phyloP scores from a whole-genome alignment of 2,113 vertebrate species.

The Solea senegalensis region DNA sequence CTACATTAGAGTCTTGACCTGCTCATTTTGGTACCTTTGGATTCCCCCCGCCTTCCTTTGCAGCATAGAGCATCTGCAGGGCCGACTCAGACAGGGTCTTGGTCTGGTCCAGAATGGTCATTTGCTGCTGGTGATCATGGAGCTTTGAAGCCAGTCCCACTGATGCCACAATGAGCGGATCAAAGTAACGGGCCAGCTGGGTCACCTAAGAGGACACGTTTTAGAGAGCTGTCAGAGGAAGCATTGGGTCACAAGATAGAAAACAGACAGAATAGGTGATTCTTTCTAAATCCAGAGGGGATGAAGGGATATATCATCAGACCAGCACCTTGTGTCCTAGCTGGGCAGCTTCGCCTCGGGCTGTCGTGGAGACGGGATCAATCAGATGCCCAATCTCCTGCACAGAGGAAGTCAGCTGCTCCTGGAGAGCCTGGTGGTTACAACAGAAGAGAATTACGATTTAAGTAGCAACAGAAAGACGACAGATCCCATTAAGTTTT shows the following conservation, averaged over 20 bases:
- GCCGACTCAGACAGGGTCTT: constrained; percentile 97
- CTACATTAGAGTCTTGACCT: not conserved
- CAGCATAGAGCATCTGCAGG: constrained; percentile 96
- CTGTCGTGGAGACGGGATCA: constrained; percentile 92
- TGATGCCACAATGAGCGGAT: constrained; percentile 91
- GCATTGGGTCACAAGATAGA: constrained; percentile 25
- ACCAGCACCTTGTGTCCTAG: constrained; percentile 94
- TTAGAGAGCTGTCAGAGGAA: constrained; percentile 24
- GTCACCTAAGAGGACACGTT: constrained; percentile 84
- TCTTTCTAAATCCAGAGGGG: constrained; percentile 44
- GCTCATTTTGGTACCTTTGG: constrained; percentile 86
- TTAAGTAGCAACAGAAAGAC: constrained; percentile 50
- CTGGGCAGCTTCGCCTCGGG: constrained; percentile 95
- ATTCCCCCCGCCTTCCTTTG: constrained; percentile 98
- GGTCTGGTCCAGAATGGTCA: constrained; percentile 96
- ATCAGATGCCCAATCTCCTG: constrained; percentile 98
- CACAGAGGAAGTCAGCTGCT: constrained; percentile 95
- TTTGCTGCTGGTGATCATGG: constrained; percentile 95
- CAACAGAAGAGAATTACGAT: constrained; percentile 29
- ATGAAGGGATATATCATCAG: constrained; percentile 34
- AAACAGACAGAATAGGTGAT: constrained; percentile 19
- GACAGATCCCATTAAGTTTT: constrained; percentile 52
- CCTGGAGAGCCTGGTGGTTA: constrained; percentile 90
- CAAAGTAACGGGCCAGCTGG: constrained; percentile 95
- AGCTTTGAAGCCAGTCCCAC: constrained; percentile 94